phyloP scores from a whole-genome alignment of 2,888 invertebrate genomes.

The Hedychridium roseum region DNA sequence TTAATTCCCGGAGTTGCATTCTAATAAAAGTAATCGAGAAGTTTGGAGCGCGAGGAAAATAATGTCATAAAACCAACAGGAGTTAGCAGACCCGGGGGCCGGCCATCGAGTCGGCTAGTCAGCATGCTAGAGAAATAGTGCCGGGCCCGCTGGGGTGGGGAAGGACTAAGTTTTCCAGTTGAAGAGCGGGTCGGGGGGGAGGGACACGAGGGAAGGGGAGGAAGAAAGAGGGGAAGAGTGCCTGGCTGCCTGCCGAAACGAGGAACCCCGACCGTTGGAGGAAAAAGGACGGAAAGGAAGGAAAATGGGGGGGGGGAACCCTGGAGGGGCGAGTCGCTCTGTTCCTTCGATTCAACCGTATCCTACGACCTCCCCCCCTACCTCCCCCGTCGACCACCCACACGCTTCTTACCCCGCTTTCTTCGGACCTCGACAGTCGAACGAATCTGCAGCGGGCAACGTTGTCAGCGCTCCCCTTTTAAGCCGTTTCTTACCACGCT shows the following conservation, averaged over 20 bases:
- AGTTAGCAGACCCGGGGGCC: slow-evolving; percentile 13
- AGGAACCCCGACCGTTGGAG: slow-evolving; percentile 7
- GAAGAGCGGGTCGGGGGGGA: slow-evolving; percentile 14
- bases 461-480: not conserved
- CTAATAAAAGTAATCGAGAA: slow-evolving; percentile 55
- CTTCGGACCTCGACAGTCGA: not conserved
- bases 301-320: slow-evolving; percentile 19
- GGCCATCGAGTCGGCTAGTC: slow-evolving; percentile 31
- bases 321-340: slow-evolving; percentile 2
- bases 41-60: slow-evolving; percentile 49
- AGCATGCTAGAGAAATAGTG: slow-evolving; percentile 21
- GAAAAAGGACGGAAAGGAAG: slow-evolving; percentile 21
- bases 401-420: not conserved
- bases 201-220: slow-evolving; percentile 2
- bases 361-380: not conserved
- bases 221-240: too few relatives aligned
- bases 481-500: not conserved
- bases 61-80: slow-evolving; percentile 47
- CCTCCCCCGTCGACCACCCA: not conserved
- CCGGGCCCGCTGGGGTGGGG: too few relatives aligned
- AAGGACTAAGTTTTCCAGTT: slow-evolving; percentile 27
- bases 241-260: too few relatives aligned
- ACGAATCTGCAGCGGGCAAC: not conserved
- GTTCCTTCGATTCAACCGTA: not conserved
- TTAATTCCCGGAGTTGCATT: slow-evolving; percentile 50